phyloP scores from a whole-genome alignment of 2,888 invertebrate species.

The Ophion ellenae region DNA sequence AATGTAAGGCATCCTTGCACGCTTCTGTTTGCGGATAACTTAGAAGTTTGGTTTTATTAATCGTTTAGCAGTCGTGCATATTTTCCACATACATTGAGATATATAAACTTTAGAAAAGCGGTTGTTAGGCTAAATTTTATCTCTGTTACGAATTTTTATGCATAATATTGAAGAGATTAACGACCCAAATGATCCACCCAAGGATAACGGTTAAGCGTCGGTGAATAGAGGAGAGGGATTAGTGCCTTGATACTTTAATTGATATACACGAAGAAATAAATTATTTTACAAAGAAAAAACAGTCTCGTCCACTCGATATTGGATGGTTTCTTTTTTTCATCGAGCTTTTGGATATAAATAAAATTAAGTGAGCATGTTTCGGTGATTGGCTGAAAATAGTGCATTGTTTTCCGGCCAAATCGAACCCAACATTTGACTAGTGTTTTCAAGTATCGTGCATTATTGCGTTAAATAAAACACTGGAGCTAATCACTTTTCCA shows the following conservation, averaged over 20 bases:
- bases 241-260: conserved; percentile 82
- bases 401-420: no score
- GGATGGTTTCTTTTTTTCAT: conserved; percentile 1
- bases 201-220: conserved; percentile 59
- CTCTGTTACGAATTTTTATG: conserved; percentile 53
- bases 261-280: conserved; percentile 76
- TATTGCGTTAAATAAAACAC: no score
- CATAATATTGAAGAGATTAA: conserved; percentile 40
- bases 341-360: neutral
- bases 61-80: conserved; percentile 40
- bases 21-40: conserved; percentile 35
- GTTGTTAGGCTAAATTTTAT: conserved; percentile 42
- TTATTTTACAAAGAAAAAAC: conserved; percentile 80
- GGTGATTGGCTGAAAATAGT: neutral
- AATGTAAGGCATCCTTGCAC: conserved; percentile 29
- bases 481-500: no score
- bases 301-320: conserved; percentile 20
- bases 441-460: no score
- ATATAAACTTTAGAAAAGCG: conserved; percentile 36
- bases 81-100: conserved; percentile 18
- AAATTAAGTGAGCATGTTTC: neutral
- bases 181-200: conserved; percentile 46
- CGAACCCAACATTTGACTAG: no score
- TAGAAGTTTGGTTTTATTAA: conserved; percentile 38
- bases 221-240: conserved; percentile 71